Evolutionary conservation across 2,797 vertebrate species (phyloP).

Genomic region (Spheniscus humboldti): DNA sequence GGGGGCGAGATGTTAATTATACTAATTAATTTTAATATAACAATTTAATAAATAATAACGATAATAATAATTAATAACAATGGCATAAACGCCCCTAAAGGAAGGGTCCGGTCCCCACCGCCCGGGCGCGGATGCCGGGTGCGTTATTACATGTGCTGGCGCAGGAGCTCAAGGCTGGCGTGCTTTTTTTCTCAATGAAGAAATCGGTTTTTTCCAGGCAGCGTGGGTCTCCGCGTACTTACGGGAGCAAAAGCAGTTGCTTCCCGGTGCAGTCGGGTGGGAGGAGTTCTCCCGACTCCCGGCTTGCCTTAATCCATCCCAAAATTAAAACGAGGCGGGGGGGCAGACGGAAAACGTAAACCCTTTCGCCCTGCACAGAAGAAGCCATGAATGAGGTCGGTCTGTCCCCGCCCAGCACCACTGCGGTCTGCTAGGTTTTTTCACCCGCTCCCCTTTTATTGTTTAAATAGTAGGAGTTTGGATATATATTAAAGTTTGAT

Average conservation of each 20-base stretch:
- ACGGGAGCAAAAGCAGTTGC: not conserved
- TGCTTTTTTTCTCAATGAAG: conserved; percentile 2
- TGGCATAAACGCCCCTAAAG: not conserved
- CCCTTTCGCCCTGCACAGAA: not conserved
- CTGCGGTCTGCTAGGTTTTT: not conserved
- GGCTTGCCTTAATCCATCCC: not conserved
- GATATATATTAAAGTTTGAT: not conserved
- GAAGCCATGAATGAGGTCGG: conserved; percentile 35
- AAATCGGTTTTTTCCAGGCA: not conserved
- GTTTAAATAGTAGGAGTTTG: not conserved
- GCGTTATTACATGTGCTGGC: not conserved
- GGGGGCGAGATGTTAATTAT: not conserved
- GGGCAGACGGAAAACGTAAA: not conserved
- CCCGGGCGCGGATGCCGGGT: not conserved
- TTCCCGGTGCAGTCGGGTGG: not conserved
- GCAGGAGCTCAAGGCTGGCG: not conserved
- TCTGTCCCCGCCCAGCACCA: not conserved
- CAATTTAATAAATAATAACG: not conserved
- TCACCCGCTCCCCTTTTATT: not conserved
- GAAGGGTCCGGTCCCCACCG: not conserved
- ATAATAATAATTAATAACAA: too few species aligned
- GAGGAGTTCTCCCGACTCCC: not conserved
- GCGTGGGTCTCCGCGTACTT: not conserved
- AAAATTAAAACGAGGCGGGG: not conserved
- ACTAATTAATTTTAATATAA: not conserved